Evolutionary conservation across 2,888 invertebrate species (phyloP), one percentile per base, ranked within the genome.

Genomic region (Leptopterna dolabrata): DNA sequence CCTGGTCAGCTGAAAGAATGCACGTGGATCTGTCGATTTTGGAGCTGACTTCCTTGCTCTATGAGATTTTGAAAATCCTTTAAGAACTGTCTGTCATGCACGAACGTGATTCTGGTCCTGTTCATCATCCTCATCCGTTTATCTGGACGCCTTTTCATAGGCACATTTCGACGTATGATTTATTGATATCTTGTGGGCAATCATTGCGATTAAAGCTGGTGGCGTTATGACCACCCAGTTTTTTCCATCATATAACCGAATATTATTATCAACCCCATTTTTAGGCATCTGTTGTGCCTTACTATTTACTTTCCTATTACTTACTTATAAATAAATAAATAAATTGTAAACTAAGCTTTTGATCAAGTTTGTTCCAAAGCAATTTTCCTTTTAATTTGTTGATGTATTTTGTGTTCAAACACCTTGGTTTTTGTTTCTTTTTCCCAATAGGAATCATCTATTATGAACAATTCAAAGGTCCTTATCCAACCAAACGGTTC

Each of bases 361-460:
- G 19, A 11, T 63, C 24, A 24, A 24, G 36, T 11, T 24, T 63
- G 24, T 27, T 24, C 63, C 3, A 63, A 63, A 63, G 11, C 63
- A 63, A 4, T 24, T 19, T n/a, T 51, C 16, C 27, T 63, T 63
- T 24, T 24, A 63, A 19, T 7, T 63, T 63, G 11, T 63, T 63
- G 63, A 24, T 63, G 63, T 63, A 63, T 63, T 11, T 63, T 63
- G 63, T 63, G 63, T 63, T 63, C 63, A 63, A 63, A 24, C 63
- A 11, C 24, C 63, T 81, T 81, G 51, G 47, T 78, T 78, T 43
- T 24, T 45, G 2, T 43, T 19, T 24, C 27, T 73, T 73, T 85
- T 85, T 85, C 47, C 81, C 71, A 43, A 73, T 85, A 85, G 85
- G 85, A 85, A 19, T 85, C 85, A 30, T 30, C 85, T 47, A 85